Evolutionary conservation across 2,113 vertebrate genomes (phyloP).

Genomic region (Laterallus jamaicensis): DNA sequence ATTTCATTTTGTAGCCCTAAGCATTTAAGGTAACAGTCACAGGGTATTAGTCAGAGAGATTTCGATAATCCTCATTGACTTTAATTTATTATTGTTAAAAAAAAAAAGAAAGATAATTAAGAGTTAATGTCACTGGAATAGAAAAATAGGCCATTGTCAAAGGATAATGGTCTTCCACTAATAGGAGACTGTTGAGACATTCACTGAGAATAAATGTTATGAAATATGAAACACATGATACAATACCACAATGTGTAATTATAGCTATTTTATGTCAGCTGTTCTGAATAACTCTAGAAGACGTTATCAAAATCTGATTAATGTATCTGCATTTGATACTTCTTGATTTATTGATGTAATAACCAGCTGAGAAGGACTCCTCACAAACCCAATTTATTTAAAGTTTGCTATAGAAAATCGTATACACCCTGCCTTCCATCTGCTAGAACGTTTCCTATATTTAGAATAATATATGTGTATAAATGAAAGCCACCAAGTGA

Average conservation of each 20-base stretch:
- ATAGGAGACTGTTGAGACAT: constrained; percentile 20
- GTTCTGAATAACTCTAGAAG: constrained; percentile 20
- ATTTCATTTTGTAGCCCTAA: constrained; percentile 72
- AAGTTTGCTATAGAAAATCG: constrained; percentile 25
- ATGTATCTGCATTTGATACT: constrained; percentile 22
- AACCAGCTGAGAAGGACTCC: constrained; percentile 33
- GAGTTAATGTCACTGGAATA: constrained; percentile 47
- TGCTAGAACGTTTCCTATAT: constrained; percentile 20
- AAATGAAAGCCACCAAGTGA: constrained; percentile 40
- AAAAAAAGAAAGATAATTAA: constrained; percentile 38
- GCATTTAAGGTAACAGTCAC: constrained; percentile 69
- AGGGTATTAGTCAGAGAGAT: constrained; percentile 51
- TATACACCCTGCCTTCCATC: neutral
- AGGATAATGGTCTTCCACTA: constrained; percentile 17
- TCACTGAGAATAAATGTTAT: constrained; percentile 61
- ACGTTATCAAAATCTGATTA: constrained; percentile 42
- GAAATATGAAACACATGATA: constrained; percentile 49
- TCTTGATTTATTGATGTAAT: constrained; percentile 53
- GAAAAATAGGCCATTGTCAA: constrained; percentile 26
- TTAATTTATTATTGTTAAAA: constrained; percentile 58
- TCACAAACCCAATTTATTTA: constrained; percentile 37
- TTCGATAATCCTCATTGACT: constrained; percentile 59
- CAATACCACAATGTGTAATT: constrained; percentile 29
- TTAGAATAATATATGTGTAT: constrained; percentile 28
- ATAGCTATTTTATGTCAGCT: constrained; percentile 38